A percentile compares a stretch with the other conserved stretches of the same genome.
These are phyloP conservation scores for Xiphophorus hellerii DNA, from an alignment of 2,113 vertebrate species.

Conservation along the genomic window DNA sequence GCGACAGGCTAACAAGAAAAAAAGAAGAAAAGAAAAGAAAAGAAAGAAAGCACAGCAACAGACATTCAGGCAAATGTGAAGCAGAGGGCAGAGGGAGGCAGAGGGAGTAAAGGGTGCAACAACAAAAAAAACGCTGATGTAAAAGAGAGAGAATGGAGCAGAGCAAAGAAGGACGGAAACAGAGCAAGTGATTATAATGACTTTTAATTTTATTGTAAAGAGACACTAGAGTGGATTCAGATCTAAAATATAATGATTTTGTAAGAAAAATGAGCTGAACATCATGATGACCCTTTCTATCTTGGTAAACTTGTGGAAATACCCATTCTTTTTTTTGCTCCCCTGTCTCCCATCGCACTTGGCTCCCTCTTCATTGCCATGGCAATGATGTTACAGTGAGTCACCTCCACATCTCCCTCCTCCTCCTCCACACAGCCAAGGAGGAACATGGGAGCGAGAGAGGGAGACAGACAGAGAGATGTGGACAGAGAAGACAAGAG, in stretches of 20 bases:
- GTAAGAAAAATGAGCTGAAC: not conserved
- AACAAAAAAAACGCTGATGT: slow-evolving; percentile 15
- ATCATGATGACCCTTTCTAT: slow-evolving; percentile 35
- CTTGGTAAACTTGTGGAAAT: slow-evolving; percentile 47
- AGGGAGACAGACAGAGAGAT: slow-evolving; percentile 24
- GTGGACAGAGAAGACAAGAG: slow-evolving; percentile 17
- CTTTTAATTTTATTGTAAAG: not conserved
- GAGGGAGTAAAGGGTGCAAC: not conserved
- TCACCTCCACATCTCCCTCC: slow-evolving; percentile 75
- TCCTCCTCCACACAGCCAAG: slow-evolving; percentile 66
- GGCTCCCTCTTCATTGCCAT: slow-evolving; percentile 70
- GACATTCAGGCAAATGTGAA: slow-evolving; percentile 1
- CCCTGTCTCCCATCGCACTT: slow-evolving; percentile 32
- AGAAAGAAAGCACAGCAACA: slow-evolving; percentile 2
- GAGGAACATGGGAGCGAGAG: slow-evolving; percentile 60
- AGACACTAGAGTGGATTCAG: not conserved
- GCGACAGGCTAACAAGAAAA: slow-evolving; percentile 33
- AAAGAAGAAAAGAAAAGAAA: slow-evolving; percentile 23
- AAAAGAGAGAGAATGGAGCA: slow-evolving; percentile 26
- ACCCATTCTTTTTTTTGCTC: slow-evolving; percentile 33
- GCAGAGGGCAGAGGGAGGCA: slow-evolving; percentile 6
- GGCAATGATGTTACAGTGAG: slow-evolving; percentile 78
- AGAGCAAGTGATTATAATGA: not conserved
- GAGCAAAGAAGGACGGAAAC: not conserved
- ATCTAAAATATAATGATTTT: not conserved